Percentiles rank a stretch among this genome's conserved stretches.
These are phyloP conservation scores for Agrilus cyanescens DNA, from an alignment of 2,888 invertebrate species.

Conservation along the genomic window DNA sequence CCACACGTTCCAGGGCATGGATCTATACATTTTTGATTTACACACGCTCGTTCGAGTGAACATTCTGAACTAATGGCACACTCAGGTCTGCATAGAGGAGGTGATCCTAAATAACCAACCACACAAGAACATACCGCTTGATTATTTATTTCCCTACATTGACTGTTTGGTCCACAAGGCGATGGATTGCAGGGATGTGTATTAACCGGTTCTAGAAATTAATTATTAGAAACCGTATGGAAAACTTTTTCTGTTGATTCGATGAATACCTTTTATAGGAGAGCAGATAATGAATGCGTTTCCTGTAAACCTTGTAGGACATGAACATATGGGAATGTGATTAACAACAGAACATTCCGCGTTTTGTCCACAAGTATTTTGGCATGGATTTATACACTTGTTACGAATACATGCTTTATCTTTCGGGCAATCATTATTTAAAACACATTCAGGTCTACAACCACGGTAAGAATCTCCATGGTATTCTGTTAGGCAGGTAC, in stretches of 20 bases:
- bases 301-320: slow-evolving; percentile 34
- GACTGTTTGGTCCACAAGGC: slow-evolving; percentile 57
- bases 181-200: slow-evolving; percentile 48
- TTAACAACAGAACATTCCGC: slow-evolving; percentile 40
- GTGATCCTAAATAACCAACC: slow-evolving; percentile 62
- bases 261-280: slow-evolving; percentile 39
- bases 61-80: slow-evolving; percentile 61
- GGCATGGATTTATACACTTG: slow-evolving; percentile 40
- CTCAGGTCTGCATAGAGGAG: slow-evolving; percentile 64
- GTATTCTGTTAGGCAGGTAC: slow-evolving; percentile 32
- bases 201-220: slow-evolving; percentile 24
- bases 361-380: slow-evolving; percentile 40
- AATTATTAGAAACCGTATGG: slow-evolving; percentile 14
- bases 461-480: slow-evolving; percentile 32
- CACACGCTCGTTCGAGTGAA: slow-evolving; percentile 50
- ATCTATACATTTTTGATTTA: slow-evolving; percentile 54
- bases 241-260: too few relatives aligned
- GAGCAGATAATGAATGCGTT: slow-evolving; percentile 33
- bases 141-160: slow-evolving; percentile 51
- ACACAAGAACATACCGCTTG: slow-evolving; percentile 58
- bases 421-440: slow-evolving; percentile 35
- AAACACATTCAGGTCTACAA: slow-evolving; percentile 35
- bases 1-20: slow-evolving; percentile 63
- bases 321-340: slow-evolving; percentile 42
- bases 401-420: slow-evolving; percentile 35